Conservation (phyloP, 2,888 invertebrate species). For the Drosophila nr. fundita region DNA sequence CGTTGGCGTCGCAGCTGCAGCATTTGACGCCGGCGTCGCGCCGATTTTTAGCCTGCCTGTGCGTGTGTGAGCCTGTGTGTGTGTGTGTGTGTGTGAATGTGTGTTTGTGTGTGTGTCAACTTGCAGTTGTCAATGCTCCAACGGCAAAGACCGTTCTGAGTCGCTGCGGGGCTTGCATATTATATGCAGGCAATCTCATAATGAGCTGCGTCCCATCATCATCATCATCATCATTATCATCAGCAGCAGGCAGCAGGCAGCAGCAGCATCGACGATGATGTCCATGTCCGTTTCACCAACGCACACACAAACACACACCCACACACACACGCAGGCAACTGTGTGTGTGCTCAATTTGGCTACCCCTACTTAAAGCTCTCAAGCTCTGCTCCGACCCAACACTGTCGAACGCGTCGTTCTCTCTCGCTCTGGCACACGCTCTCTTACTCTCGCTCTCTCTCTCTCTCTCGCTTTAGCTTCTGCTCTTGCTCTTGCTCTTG, state of each 20-base stretch:
- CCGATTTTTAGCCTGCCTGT: slow-evolving; percentile 39
- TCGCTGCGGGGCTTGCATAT: slow-evolving; percentile 73
- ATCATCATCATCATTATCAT: slow-evolving; percentile 46
- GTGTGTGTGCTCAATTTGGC: slow-evolving; percentile 56
- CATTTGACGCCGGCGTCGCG: slow-evolving; percentile 60
- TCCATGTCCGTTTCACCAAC: slow-evolving; percentile 34
- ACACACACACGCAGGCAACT: not conserved
- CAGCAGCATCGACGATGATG: slow-evolving; percentile 21
- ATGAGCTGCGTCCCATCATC: slow-evolving; percentile 46
- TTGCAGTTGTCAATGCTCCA: slow-evolving; percentile 72
- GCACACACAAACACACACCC: slow-evolving; percentile 35
- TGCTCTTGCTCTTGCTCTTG: slow-evolving; percentile 7
- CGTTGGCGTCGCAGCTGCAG: slow-evolving; percentile 43
- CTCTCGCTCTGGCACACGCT: slow-evolving; percentile 15
- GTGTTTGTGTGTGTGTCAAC: slow-evolving; percentile 47
- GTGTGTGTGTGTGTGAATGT: slow-evolving; percentile 18
- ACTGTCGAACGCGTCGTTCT: slow-evolving; percentile 5
- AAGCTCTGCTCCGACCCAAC: slow-evolving; percentile 54
- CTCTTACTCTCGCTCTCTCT: slow-evolving; percentile 9
- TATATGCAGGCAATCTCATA: slow-evolving; percentile 73
- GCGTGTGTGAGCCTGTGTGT: slow-evolving; percentile 8
- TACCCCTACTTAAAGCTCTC: slow-evolving; percentile 76
- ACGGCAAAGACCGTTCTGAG: slow-evolving; percentile 73
- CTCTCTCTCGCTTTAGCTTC: slow-evolving; percentile 1
- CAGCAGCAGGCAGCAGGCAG: slow-evolving; percentile 28